phyloP scores from a whole-genome alignment of 1,140 invertebrate species.

The Mesaphorura yosii region DNA sequence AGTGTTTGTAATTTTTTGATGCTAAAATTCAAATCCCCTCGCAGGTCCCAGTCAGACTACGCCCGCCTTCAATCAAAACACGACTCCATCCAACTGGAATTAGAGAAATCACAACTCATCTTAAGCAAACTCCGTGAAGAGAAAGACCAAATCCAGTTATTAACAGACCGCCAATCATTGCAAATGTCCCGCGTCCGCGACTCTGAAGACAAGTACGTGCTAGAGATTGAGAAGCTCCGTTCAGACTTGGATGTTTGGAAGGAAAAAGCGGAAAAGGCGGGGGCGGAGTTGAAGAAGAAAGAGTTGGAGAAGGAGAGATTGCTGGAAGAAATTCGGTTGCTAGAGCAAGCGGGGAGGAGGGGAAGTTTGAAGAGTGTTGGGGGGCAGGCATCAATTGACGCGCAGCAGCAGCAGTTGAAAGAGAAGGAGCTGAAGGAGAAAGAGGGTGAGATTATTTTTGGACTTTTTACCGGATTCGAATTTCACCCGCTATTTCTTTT shows the following conservation, averaged over 20 bases:
- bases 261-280: constrained; percentile 66
- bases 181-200: constrained; percentile 75
- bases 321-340: constrained; percentile 51
- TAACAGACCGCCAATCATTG: constrained; percentile 70
- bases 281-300: constrained; percentile 60
- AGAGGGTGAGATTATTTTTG: constrained; percentile 66
- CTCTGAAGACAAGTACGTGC: constrained; percentile 77
- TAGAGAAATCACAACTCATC: constrained; percentile 67
- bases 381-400: constrained; percentile 55
- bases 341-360: constrained; percentile 47
- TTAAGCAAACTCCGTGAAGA: constrained; percentile 71
- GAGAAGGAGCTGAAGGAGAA: constrained; percentile 55
- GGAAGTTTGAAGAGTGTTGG: constrained; percentile 53
- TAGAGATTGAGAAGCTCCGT: constrained; percentile 65
- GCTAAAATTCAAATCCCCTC: constrained; percentile 67
- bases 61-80: constrained; percentile 75
- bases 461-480: too few relatives aligned
- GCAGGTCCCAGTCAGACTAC: constrained; percentile 38
- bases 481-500: too few relatives aligned
- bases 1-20: constrained; percentile 34
- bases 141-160: constrained; percentile 69
- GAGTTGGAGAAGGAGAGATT: constrained; percentile 44
- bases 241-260: constrained; percentile 70
- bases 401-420: constrained; percentile 49
- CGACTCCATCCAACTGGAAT: constrained; percentile 69